Evolutionary conservation across 2,113 vertebrate species (phyloP), one percentile per base, ranked within the genome.

Genomic region (Carassius carassius): DNA sequence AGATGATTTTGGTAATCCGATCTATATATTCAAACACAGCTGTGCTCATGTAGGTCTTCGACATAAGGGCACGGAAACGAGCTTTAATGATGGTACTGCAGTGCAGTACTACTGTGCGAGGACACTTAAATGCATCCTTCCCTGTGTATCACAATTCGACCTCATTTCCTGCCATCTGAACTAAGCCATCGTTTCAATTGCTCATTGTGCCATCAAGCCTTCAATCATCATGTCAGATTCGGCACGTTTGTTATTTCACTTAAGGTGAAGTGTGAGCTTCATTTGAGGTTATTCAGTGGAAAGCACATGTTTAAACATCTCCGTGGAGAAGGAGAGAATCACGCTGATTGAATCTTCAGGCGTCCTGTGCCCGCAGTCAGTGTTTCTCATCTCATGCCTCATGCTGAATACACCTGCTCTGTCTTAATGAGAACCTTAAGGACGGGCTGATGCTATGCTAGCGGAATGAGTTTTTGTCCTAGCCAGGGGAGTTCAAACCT

Each of bases 351-450:
- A 78, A 65, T 77, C 82, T 54, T 81, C 4, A 35, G 62, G 62
- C 63, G n/a, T 54, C 29, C 47, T 41, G 47, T 76, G 35, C 77
- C 37, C 54, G 0, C 51, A 21, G 76, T 37, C 35, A 70, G 37
- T 80, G 80, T 41, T 77, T 74, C 60, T 60, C 23, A 32, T 80
- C 81, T 49, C 47, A 54, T 77, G 69, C 70, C 56, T 23, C 84
- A 84, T 84, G 76, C 81, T 51, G 81, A 87, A 83, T 79, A 85
- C 19, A 85, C 65, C 86, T 89, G 88, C 73, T 81, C 85, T 73
- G 81, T 32, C 49, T 9, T 51, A 83, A 78, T 67, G 54, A 80
- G 73, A 63, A 54, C 60, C 81, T 81, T 78, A 32, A 49, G 58
- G 17, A 21, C 41, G 16, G 35, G 37, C 67, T 58, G 49, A 83